Percentiles rank a stretch among this genome's conserved stretches.
These are phyloP conservation scores for Axis porcinus DNA, from an alignment of 2,113 vertebrate genomes.

Conservation along the genomic window DNA sequence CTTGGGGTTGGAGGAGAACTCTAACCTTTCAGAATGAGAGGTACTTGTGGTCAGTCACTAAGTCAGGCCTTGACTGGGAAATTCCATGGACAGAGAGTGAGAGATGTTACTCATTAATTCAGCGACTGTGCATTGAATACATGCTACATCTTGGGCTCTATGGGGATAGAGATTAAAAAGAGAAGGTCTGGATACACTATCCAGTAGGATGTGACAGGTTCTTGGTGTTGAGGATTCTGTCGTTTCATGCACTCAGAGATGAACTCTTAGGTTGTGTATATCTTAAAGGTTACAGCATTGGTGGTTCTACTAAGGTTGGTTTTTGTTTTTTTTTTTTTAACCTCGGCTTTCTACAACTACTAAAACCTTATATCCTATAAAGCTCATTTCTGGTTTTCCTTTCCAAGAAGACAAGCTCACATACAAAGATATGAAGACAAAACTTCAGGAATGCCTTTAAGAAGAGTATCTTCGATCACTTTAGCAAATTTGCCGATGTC, in stretches of 20 bases:
- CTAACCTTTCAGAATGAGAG: not conserved
- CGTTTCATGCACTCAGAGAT: not conserved
- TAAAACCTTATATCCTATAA: not conserved
- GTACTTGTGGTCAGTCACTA: not conserved
- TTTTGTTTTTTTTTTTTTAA: not conserved
- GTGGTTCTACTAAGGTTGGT: not conserved
- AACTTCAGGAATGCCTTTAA: not conserved
- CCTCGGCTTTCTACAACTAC: not conserved
- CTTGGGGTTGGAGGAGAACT: not conserved
- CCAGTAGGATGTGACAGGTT: not conserved
- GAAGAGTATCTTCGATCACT: slow-evolving; percentile 12
- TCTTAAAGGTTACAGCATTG: not conserved
- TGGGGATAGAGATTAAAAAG: not conserved
- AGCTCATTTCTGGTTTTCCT: not conserved
- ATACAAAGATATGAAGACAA: not conserved
- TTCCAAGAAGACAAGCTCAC: not conserved
- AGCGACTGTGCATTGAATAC: not conserved
- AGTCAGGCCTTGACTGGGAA: not conserved
- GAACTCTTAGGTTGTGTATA: not conserved
- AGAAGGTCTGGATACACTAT: not conserved
- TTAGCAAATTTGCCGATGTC: slow-evolving; percentile 50
- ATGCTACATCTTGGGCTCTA: not conserved
- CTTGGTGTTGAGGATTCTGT: not conserved
- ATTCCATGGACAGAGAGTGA: not conserved
- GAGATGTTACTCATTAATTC: not conserved